Percentiles rank a stretch among this genome's conserved stretches.
Evolutionary conservation across 2,113 vertebrate genomes (phyloP).

Genomic region (Hypomesus transpacificus): DNA sequence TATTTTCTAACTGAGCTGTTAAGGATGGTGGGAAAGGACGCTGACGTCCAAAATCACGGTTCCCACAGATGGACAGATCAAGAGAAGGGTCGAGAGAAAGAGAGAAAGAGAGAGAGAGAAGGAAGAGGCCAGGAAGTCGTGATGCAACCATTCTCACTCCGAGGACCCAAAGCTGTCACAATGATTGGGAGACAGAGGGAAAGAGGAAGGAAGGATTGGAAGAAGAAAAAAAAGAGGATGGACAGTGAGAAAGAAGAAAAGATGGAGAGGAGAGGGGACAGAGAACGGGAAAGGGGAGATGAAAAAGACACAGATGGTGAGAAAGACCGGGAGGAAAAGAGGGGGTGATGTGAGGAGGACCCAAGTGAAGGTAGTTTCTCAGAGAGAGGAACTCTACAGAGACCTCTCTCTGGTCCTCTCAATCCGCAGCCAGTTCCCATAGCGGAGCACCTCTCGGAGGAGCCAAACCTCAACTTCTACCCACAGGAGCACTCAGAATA

Average conservation of each 20-base stretch:
- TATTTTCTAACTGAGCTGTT: constrained; percentile 70
- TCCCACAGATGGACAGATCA: constrained; percentile 76
- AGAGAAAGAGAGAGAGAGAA: constrained; percentile 68
- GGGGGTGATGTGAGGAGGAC: constrained; percentile 34
- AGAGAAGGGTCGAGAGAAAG: constrained; percentile 60
- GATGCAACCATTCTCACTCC: constrained; percentile 73
- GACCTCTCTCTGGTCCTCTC: constrained; percentile 46
- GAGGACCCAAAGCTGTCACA: constrained; percentile 35
- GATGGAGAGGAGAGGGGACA: not conserved
- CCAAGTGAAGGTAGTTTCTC: constrained; percentile 68
- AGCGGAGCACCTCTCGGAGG: constrained; percentile 52
- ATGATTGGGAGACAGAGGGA: constrained; percentile 16
- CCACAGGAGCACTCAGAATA: constrained; percentile 27
- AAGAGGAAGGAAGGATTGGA: constrained; percentile 25
- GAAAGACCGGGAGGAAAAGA: not conserved
- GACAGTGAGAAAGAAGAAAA: not conserved
- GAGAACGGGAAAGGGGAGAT: not conserved
- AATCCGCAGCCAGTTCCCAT: constrained; percentile 60
- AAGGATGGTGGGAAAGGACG: constrained; percentile 73
- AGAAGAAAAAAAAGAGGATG: not conserved
- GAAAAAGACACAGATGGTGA: not conserved
- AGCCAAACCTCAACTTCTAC: constrained; percentile 13
- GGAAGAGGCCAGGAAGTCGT: constrained; percentile 64
- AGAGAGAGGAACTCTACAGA: constrained; percentile 59
- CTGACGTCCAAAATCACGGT: constrained; percentile 69